A percentile compares a stretch with the other conserved stretches of the same genome.
phyloP scores from a whole-genome alignment of 2,888 invertebrate genomes.

The Leptinotarsa rubiginosa region DNA sequence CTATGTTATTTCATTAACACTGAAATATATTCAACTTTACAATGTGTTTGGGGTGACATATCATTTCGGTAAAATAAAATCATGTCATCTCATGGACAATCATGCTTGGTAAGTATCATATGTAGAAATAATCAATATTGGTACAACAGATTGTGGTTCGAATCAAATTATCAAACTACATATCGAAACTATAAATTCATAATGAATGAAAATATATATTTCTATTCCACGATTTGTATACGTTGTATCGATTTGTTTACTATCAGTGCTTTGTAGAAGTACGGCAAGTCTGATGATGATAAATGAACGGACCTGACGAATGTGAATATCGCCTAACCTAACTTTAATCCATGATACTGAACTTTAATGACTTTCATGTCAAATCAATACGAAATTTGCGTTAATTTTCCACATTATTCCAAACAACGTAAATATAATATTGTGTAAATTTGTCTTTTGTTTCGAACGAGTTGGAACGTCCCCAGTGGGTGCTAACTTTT shows the following conservation, averaged over 20 bases:
- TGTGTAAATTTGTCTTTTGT: conserved; percentile 37
- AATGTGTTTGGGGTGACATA: not conserved
- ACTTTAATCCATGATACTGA: not conserved
- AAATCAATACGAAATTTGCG: conserved; percentile 17
- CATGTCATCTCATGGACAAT: too few species aligned
- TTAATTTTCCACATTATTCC: conserved; percentile 23
- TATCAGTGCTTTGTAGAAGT: not conserved
- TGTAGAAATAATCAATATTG: not conserved
- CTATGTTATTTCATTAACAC: not conserved
- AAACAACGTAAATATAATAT: conserved; percentile 35
- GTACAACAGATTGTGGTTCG: not conserved
- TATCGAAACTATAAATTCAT: too few species aligned
- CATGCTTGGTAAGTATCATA: too few species aligned
- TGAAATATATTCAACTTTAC: conserved; percentile 4
- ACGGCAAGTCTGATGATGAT: not conserved
- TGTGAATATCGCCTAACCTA: not conserved
- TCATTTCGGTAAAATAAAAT: too few species aligned
- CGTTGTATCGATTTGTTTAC: too few species aligned
- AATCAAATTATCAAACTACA: not conserved
- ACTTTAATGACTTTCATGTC: conserved; percentile 1
- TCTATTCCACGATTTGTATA: too few species aligned
- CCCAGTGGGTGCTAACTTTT: conserved; percentile 34
- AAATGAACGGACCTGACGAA: not conserved
- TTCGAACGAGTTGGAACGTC: conserved; percentile 31
- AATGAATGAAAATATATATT: too few species aligned